Percentiles rank a stretch among this genome's conserved stretches.
Conservation (phyloP, 2,888 invertebrate genomes). For the Camptogramma bilineatum region DNA sequence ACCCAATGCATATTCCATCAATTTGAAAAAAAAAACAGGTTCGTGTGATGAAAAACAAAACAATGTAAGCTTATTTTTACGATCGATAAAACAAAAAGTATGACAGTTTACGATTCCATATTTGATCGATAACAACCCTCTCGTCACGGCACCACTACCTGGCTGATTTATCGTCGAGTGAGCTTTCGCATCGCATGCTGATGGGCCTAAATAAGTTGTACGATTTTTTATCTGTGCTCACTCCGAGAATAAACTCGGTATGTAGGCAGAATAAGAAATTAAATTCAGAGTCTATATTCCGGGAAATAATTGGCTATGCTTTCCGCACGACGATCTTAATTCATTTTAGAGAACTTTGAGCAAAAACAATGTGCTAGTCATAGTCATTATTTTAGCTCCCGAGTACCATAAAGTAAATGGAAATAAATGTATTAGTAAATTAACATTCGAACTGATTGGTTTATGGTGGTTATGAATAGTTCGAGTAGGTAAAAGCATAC, state of each 20-base stretch:
- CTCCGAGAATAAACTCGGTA: neutral
- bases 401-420: too few relatives aligned
- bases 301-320: conserved; percentile 41
- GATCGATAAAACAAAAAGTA: conserved; percentile 19
- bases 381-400: too few relatives aligned
- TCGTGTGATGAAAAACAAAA: neutral
- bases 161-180: conserved; percentile 54
- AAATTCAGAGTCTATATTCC: conserved; percentile 15
- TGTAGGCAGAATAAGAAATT: conserved; percentile 7
- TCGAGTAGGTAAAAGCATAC: too few relatives aligned
- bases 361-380: neutral
- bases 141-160: conserved; percentile 51
- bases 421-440: too few relatives aligned
- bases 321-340: conserved; percentile 73
- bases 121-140: conserved; percentile 41
- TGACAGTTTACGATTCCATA: conserved; percentile 19
- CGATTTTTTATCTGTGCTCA: conserved; percentile 44
- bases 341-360: conserved; percentile 46
- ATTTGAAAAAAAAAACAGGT: neutral
- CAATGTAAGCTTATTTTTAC: neutral
- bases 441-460: too few relatives aligned
- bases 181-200: conserved; percentile 63
- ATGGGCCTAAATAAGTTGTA: conserved; percentile 60
- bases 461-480: too few relatives aligned
- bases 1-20: too few relatives aligned